A percentile compares a stretch with the other conserved stretches of the same genome.
phyloP scores from a whole-genome alignment of 2,888 invertebrate genomes.

The Limnephilus auricula region DNA sequence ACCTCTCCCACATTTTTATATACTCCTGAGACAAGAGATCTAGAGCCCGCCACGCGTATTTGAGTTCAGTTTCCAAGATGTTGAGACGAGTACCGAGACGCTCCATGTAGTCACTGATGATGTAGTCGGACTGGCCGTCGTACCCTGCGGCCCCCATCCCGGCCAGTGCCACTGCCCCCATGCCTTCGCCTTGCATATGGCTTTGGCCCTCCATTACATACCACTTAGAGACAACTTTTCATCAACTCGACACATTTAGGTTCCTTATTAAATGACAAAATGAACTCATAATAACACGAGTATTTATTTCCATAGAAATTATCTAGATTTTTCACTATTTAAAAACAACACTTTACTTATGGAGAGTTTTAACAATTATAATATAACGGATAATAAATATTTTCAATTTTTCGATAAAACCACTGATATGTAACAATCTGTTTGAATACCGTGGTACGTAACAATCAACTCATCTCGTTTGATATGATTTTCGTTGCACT shows the following conservation, averaged over 20 bases:
- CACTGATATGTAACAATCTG: constrained; percentile 52
- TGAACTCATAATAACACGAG: constrained; percentile 4
- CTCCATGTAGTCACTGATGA: constrained; percentile 94
- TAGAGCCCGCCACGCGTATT: constrained; percentile 94
- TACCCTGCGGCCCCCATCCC: constrained; percentile 78
- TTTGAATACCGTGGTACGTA: background rate
- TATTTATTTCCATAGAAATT: background rate
- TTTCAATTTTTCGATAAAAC: constrained; percentile 28
- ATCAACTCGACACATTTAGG: constrained; percentile 16
- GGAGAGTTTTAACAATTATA: constrained; percentile 19
- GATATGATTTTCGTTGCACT: constrained; percentile 62
- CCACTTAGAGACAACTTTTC: background rate
- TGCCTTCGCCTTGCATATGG: constrained; percentile 78
- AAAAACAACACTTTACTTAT: constrained; percentile 20
- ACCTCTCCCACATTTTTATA: constrained; percentile 94
- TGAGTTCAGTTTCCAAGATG: constrained; percentile 92
- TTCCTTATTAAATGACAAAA: background rate
- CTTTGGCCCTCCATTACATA: constrained; percentile 47
- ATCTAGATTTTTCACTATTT: constrained; percentile 12
- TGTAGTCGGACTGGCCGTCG: constrained; percentile 79
- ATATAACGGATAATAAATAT: constrained; percentile 41
- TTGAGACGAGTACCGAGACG: constrained; percentile 91
- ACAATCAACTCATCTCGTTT: constrained; percentile 48
- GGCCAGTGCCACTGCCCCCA: constrained; percentile 71
- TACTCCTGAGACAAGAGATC: constrained; percentile 94